Evolutionary conservation across 2,113 vertebrate genomes (phyloP).

Genomic region (Hystrix brachyura): DNA sequence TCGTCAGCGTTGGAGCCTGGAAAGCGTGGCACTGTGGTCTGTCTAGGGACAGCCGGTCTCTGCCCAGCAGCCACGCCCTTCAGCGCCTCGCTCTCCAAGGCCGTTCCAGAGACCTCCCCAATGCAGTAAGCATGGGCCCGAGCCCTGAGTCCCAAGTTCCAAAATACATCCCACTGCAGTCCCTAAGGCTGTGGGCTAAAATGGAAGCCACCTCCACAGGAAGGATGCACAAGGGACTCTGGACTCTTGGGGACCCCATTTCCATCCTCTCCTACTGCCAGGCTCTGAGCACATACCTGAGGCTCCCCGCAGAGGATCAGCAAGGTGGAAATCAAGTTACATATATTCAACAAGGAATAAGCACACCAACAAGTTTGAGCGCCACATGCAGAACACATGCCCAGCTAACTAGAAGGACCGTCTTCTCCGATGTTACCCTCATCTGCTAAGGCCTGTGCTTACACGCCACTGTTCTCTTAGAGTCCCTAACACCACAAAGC

Average conservation of each 20-base stretch:
- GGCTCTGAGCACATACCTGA: background rate
- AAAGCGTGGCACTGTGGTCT: background rate
- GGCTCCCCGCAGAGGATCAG: background rate
- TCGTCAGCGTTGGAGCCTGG: background rate
- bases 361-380: background rate
- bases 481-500: background rate
- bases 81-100: background rate
- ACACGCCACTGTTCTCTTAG: background rate
- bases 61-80: background rate
- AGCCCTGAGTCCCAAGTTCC: background rate
- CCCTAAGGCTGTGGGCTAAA: background rate
- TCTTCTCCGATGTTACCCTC: background rate
- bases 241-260: background rate
- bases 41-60: background rate
- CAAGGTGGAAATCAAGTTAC: background rate
- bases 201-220: background rate
- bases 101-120: background rate
- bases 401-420: accelerated
- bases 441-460: background rate
- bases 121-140: background rate
- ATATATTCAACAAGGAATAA: background rate
- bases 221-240: background rate
- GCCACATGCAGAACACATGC: background rate
- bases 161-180: background rate
- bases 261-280: background rate